Conservation (phyloP, 1,140 invertebrate species). For the Solen grandis region DNA sequence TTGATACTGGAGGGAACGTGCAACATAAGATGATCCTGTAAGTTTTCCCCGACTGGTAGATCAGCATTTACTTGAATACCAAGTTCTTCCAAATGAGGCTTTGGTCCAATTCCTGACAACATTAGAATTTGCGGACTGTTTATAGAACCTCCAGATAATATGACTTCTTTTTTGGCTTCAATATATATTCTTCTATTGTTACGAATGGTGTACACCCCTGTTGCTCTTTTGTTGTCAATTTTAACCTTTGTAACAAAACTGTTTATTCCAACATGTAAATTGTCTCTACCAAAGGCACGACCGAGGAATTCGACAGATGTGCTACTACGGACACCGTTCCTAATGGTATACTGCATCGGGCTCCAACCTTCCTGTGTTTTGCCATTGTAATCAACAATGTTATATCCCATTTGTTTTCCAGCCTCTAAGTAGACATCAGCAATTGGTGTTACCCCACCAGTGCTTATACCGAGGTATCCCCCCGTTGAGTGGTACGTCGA, state of each 20-base stretch:
- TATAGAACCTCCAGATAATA: slow-evolving; percentile 87
- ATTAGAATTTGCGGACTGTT: slow-evolving; percentile 95
- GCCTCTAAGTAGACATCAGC: slow-evolving; percentile 35
- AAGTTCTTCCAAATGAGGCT: too few species aligned
- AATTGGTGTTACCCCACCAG: background rate
- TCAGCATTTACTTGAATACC: slow-evolving; percentile 19
- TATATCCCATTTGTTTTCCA: slow-evolving; percentile 33
- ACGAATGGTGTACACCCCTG: slow-evolving; percentile 16
- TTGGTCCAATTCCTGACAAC: too few species aligned
- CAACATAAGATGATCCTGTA: slow-evolving; percentile 24
- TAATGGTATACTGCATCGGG: too few species aligned
- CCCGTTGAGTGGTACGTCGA: slow-evolving; percentile 19
- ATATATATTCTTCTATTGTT: slow-evolving; percentile 21
- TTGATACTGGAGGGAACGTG: background rate
- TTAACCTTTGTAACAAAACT: slow-evolving; percentile 20
- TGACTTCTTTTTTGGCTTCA: slow-evolving; percentile 36
- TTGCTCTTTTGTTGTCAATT: too few species aligned
- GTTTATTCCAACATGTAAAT: slow-evolving; percentile 27
- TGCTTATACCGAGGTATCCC: too few species aligned
- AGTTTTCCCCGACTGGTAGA: slow-evolving; percentile 42
- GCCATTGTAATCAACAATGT: too few species aligned
- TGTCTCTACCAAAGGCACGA: slow-evolving; percentile 48
- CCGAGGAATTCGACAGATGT: slow-evolving; percentile 68
- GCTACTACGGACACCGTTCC: too few species aligned
- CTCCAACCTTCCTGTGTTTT: too few species aligned